Evolutionary conservation across 2,113 vertebrate species (phyloP), one percentile per base, ranked within the genome.

Genomic region (Epinephelus moara): DNA sequence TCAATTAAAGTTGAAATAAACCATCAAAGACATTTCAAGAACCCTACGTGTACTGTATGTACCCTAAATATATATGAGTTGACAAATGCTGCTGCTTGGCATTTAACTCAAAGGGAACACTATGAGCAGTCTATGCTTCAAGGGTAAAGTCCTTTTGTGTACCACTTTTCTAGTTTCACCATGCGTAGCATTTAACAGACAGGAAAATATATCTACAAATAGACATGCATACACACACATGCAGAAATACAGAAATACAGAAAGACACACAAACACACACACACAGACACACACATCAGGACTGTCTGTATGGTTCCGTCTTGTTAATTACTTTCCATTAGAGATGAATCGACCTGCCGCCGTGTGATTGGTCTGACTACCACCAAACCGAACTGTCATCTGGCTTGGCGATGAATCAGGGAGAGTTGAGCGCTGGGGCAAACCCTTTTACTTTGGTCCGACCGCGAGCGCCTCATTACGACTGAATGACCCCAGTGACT

Each of bases 301-400:
- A 75, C 27, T 83, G 67, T 91, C 72, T 49, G 71, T 81, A 40
- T 73, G 61, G 62, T 61, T 79, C 82, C n/a, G 42, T 81, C 86
- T 64, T 89, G 89, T 93, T 97, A 97, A 98, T 96, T 97, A 94
- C 94, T 94, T 92, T 93, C 91, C 93, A 94, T 95, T 95, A 95
- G 92, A 94, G 96, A 96, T 96, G 94, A 97, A 96, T 95, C 95
- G 92, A 96, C 93, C 92, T 93, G 84, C 94, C 94, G 94, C 91
- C 80, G 78, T 94, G 94, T 96, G 95, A 94, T 90, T 85, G 84
- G 80, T 93, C 86, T 64, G 80, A 93, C 90, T 91, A 91, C 2
- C 53, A 93, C 91, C 93, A 94, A 95, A 95, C 81, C 81, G 53
- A 88, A 87, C 94, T 93, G 88, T 93, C 73, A 92, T 85, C 75